These are phyloP conservation scores for Meandrina meandrites DNA, from an alignment of 92 coral and sea anemone species.

Conservation along the genomic window DNA sequence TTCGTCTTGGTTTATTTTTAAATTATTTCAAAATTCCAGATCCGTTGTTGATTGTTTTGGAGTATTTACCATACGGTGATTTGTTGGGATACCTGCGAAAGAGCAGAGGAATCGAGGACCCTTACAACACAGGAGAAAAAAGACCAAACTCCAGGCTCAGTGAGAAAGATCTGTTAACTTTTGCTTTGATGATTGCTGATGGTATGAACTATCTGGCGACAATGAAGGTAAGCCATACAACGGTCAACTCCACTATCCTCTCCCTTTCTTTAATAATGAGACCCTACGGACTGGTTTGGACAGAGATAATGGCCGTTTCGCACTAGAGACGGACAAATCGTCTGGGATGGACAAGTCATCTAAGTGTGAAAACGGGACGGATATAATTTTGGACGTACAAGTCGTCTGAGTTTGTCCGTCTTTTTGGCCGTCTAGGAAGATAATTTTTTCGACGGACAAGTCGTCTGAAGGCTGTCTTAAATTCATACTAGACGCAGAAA, in stretches of 20 bases:
- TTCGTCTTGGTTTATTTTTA: neutral
- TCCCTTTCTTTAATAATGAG: too few relatives aligned
- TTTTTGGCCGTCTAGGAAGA: too few relatives aligned
- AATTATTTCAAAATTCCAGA: neutral
- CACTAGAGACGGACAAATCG: too few relatives aligned
- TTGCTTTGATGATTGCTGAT: conserved; percentile 81
- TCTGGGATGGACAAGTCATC: too few relatives aligned
- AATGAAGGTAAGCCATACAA: conserved; percentile 50
- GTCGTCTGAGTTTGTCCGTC: too few relatives aligned
- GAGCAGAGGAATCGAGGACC: conserved; percentile 70
- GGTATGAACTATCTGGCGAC: conserved; percentile 65
- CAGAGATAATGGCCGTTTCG: too few relatives aligned
- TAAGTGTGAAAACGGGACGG: too few relatives aligned
- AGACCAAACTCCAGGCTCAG: conserved; percentile 50
- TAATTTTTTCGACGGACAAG: too few relatives aligned
- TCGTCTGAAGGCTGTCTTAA: too few relatives aligned
- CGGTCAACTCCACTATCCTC: neutral
- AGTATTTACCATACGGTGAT: conserved; percentile 74
- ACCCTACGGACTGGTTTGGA: too few relatives aligned
- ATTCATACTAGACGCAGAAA: too few relatives aligned
- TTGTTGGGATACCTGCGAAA: conserved; percentile 70
- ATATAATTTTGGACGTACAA: too few relatives aligned
- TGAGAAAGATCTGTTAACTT: conserved; percentile 44
- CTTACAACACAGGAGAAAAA: conserved; percentile 62
- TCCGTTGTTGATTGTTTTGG: conserved; percentile 26